Conservation (phyloP, 2,113 vertebrate genomes). For the Azemiops feae region DNA sequence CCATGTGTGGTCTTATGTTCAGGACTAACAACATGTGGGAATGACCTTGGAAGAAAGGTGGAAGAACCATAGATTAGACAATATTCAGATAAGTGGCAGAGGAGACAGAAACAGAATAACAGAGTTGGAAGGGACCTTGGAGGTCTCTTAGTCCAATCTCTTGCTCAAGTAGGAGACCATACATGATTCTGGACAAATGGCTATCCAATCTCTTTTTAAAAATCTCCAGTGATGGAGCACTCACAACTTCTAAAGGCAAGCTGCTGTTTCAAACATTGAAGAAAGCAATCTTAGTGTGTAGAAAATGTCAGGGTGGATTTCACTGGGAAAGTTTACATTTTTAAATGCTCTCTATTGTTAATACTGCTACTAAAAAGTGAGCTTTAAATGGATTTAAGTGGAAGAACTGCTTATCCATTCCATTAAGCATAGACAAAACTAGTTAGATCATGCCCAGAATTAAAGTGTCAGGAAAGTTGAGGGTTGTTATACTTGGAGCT, state of each 20-base stretch:
- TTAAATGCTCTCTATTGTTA: background rate
- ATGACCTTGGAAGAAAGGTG: background rate
- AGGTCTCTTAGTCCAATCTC: too few relatives aligned
- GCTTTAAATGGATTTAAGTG: background rate
- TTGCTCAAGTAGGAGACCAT: background rate
- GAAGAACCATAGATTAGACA: background rate
- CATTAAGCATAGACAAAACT: background rate
- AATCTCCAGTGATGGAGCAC: too few relatives aligned
- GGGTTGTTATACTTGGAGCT: background rate
- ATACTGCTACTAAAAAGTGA: background rate
- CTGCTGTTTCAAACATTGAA: too few relatives aligned
- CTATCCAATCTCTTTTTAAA: too few relatives aligned
- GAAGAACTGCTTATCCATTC: background rate
- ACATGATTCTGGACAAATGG: background rate
- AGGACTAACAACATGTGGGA: background rate
- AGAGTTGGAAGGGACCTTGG: too few relatives aligned
- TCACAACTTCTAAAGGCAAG: too few relatives aligned
- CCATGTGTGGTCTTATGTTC: background rate
- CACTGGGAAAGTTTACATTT: background rate
- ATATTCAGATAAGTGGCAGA: background rate
- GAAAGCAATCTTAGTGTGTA: background rate
- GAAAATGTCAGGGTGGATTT: constrained; percentile 3
- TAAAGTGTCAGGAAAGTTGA: background rate
- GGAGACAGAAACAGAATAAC: background rate
- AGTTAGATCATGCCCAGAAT: background rate